A percentile compares a stretch with the other conserved stretches of the same genome.
Evolutionary conservation across 1,140 invertebrate species (phyloP).

Genomic region (Melipona quadrifasciata): DNA sequence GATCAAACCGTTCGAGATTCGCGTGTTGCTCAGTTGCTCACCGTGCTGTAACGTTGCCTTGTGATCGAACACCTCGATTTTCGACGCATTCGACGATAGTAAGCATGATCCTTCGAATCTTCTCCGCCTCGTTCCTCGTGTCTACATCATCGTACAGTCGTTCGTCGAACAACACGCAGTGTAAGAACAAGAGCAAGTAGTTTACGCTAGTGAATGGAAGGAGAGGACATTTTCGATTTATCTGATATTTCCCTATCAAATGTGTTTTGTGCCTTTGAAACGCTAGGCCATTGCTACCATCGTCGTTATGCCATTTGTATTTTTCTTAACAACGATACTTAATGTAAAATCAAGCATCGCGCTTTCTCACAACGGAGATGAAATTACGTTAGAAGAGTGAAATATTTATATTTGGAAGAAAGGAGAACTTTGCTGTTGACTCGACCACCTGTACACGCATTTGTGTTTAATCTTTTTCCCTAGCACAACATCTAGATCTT

Average conservation of each 20-base stretch:
- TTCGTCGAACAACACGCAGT: slow-evolving; percentile 8
- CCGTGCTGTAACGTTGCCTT: neutral
- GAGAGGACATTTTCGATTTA: neutral
- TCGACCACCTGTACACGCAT: neutral
- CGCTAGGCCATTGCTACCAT: neutral
- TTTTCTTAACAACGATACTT: neutral
- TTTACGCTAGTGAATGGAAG: neutral
- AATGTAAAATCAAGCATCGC: neutral
- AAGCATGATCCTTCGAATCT: slow-evolving; percentile 31
- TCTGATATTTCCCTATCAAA: neutral
- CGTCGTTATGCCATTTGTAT: neutral
- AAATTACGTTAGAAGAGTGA: neutral
- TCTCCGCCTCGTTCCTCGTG: neutral
- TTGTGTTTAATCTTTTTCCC: neutral
- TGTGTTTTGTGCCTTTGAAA: neutral
- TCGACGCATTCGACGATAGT: neutral
- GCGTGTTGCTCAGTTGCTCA: neutral
- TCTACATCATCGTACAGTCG: neutral
- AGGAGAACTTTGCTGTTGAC: neutral
- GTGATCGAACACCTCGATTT: neutral
- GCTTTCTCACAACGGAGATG: neutral
- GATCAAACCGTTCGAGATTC: neutral
- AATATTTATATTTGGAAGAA: neutral
- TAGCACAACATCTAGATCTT: neutral
- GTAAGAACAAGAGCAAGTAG: slow-evolving; percentile 18